Percentiles rank a stretch among this genome's conserved stretches.
Evolutionary conservation across 2,113 vertebrate genomes (phyloP).

Genomic region (Cephalopterus ornatus): DNA sequence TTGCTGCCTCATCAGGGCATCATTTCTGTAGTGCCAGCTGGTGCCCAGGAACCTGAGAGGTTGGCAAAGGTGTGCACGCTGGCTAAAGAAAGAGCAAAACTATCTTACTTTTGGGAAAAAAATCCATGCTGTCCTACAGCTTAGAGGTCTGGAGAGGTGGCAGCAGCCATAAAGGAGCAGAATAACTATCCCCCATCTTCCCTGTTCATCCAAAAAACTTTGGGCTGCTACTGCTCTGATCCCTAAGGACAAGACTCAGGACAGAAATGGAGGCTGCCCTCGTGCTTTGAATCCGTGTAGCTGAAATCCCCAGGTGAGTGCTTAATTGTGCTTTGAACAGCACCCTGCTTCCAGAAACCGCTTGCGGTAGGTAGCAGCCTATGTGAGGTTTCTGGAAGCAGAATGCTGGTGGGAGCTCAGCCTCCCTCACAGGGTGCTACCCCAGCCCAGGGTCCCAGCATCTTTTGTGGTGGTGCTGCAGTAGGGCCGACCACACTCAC

Average conservation of each 20-base stretch:
- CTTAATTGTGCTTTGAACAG: neutral
- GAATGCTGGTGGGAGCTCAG: neutral
- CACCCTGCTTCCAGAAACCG: neutral
- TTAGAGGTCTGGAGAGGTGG: neutral
- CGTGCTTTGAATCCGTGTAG: neutral
- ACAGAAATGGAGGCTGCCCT: neutral
- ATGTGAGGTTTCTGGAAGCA: neutral
- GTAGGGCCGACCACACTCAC: fast-evolving
- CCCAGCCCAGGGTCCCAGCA: neutral
- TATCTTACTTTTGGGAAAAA: neutral
- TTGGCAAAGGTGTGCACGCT: neutral
- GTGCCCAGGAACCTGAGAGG: neutral
- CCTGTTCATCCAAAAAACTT: neutral
- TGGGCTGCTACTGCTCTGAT: neutral
- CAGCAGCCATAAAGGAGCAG: neutral
- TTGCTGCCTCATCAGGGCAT: neutral
- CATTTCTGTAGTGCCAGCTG: neutral
- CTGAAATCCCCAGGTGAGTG: neutral
- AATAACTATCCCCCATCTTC: neutral
- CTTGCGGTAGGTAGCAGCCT: no score
- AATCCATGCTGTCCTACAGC: fast-evolving
- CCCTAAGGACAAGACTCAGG: neutral
- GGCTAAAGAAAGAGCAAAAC: neutral
- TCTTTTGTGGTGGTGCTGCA: fast-evolving
- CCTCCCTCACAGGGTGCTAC: fast-evolving